Base-by-base conservation (phyloP, 2,797 vertebrate species). In the Acanthornis magna region DNA sequence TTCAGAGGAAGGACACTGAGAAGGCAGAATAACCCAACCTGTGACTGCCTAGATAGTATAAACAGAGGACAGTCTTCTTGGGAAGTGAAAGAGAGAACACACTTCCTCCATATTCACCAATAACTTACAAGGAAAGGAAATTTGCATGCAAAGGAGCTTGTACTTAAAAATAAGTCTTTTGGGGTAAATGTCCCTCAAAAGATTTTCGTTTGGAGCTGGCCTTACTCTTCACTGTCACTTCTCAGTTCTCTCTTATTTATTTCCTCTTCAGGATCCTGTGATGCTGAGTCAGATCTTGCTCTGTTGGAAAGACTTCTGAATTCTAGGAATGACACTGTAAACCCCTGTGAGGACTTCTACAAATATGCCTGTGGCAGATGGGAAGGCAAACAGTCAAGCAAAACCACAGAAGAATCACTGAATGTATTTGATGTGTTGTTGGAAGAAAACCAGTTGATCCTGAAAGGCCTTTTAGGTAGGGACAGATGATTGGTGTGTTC, bases 341-440 rank as follows among this genome's bases (percentile, higher is more conserved):
- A 95, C 60, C 98, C 98, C 57, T 99, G 99, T 90, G 91, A 96
- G 12, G 98, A 99, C 96, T 99, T 99, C 98, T 99, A 98, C 97
- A 85, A 97, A 87, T 98, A 97, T 63, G 95, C 97, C 43, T 99
- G 99, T 95, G 97, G 97, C 63, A 97, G 81, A 32, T 97, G 97
- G 97, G 48, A 90, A 83, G 65, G 85, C 66, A 92, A 93, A 76
- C 43, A 73, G 21, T 89, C 93, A 45, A 89, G 13, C 32, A 79
- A 40, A 85, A 79, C 38, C 21, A 80, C 87, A 50, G 85, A 53
- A 91, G 88, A 84, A 67, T 75, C 85, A 74, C 45, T 92, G 10
- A 89, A 97, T 60, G 96, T 96, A 54, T 96, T 97, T 62, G 97
- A 97, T 91, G 95, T 97, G 58, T 97, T 99, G 78, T 97, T 97